These are phyloP conservation scores for Pelosia muscerda DNA, from an alignment of 2,888 invertebrate genomes.

Conservation along the genomic window DNA sequence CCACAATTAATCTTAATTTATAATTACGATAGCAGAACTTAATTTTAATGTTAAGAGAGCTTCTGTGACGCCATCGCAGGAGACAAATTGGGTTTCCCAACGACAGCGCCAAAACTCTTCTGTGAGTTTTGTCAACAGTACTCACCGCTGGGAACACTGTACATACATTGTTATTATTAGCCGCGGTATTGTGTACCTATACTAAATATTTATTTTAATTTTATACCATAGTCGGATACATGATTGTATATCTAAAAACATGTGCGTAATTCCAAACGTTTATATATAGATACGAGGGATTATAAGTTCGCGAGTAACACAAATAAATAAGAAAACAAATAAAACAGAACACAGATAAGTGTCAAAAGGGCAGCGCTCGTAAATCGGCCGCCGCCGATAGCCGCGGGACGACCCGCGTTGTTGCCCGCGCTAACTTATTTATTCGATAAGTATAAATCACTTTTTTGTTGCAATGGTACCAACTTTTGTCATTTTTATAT, in stretches of 20 bases:
- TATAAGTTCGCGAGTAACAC: background rate
- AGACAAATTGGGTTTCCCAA: too few relatives aligned
- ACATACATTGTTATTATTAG: too few relatives aligned
- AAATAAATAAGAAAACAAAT: slow-evolving; percentile 1
- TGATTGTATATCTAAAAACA: background rate
- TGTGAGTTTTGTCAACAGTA: too few relatives aligned
- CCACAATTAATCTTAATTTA: background rate
- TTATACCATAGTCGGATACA: background rate
- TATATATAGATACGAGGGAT: background rate
- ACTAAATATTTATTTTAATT: too few relatives aligned
- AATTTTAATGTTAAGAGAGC: too few relatives aligned
- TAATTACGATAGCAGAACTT: background rate
- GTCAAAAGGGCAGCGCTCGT: background rate
- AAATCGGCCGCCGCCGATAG: background rate
- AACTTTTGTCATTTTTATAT: slow-evolving; percentile 4
- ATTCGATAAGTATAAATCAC: slow-evolving; percentile 4
- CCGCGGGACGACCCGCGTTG: background rate
- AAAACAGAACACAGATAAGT: slow-evolving; percentile 2
- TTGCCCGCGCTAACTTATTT: background rate
- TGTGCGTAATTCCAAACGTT: background rate
- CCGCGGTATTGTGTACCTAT: too few relatives aligned
- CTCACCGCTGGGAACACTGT: too few relatives aligned
- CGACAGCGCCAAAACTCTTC: too few relatives aligned
- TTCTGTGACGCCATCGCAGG: too few relatives aligned
- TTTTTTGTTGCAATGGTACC: slow-evolving; percentile 3